These are phyloP conservation scores for Diabrotica balteata DNA, from an alignment of 2,888 invertebrate species.

Conservation along the genomic window DNA sequence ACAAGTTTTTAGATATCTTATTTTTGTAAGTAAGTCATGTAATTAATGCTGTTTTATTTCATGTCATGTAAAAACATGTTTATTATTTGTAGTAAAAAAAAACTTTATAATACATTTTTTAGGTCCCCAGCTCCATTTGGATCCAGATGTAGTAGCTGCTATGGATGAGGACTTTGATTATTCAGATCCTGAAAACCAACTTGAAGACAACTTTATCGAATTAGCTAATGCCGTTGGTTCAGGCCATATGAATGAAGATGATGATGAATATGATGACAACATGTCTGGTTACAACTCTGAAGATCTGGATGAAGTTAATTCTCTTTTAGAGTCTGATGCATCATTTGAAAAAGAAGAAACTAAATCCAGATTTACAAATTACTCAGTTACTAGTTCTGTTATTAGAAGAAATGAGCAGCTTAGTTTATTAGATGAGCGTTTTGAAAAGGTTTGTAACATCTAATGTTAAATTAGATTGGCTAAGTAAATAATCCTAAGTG, in stretches of 20 bases:
- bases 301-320: constrained; percentile 60
- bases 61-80: too few relatives aligned
- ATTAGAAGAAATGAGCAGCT: constrained; percentile 85
- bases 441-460: constrained; percentile 76
- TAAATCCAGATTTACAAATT: constrained; percentile 88
- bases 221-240: constrained; percentile 73
- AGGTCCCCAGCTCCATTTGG: constrained; percentile 75
- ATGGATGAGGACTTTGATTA: constrained; percentile 93
- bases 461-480: not conserved
- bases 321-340: constrained; percentile 60
- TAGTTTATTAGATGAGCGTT: constrained; percentile 81
- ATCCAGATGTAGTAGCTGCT: constrained; percentile 92
- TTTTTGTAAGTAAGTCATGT: too few relatives aligned
- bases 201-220: constrained; percentile 93
- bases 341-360: constrained; percentile 74
- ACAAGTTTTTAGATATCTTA: too few relatives aligned
- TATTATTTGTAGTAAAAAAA: not conserved
- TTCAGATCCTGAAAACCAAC: constrained; percentile 79
- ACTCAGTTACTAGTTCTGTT: constrained; percentile 92
- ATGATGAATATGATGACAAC: constrained; percentile 59
- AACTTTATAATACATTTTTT: constrained; percentile 17
- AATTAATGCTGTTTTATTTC: too few relatives aligned
- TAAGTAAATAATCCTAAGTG: too few relatives aligned
- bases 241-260: constrained; percentile 55
- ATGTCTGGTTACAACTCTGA: constrained; percentile 52